Evolutionary conservation across 2,888 invertebrate genomes (phyloP), one percentile per base, ranked within the genome.

Genomic region (Hermaeophaga mercurialis): DNA sequence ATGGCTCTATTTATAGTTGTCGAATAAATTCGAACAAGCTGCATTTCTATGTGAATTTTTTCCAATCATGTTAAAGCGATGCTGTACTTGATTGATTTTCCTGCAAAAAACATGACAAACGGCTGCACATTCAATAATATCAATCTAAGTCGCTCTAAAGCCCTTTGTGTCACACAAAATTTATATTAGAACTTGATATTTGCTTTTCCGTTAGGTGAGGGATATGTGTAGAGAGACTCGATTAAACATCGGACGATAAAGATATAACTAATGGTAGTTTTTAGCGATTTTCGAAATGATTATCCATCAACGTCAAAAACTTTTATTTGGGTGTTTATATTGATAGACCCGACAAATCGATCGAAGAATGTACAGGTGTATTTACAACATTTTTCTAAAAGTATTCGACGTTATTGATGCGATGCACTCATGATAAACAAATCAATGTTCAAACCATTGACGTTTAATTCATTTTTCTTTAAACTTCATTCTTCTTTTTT

Each of bases 51-150:
- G 28, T 28, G 28, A 28, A 22, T 3, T 41, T 41, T 39, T 41
- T 19, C 18, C 22, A n/a, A 19, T 12, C 19, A 12, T 12, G 33
- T 33, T 19, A 12, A 22, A 22, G 17, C 24, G 52, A 26, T 38
- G 48, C 44, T 38, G 22, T 31, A 52, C 34, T 48, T 62, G 62
- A 62, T 62, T 55, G 57, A 59, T 62, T 52, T 46, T 31, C 43
- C 14, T 45, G 54, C 59, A 22, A 60, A 62, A 62, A 61, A 52
- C 57, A 55, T 62, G 59, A 57, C 55, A 55, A 62, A 62, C 62
- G 56, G 54, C 38, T 39, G 57, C 54, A 57, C 62, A 62, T 62
- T 62, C 59, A 47, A 57, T 62, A 55, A 55, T 57, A 59, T 62
- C 58, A 58, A 56, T 60, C 50, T 54, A 55, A 58, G 52, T 57